Evolutionary conservation across 2,797 vertebrate genomes (phyloP), one percentile per base, ranked within the genome.

Genomic region (Rousettus madagascariensis): DNA sequence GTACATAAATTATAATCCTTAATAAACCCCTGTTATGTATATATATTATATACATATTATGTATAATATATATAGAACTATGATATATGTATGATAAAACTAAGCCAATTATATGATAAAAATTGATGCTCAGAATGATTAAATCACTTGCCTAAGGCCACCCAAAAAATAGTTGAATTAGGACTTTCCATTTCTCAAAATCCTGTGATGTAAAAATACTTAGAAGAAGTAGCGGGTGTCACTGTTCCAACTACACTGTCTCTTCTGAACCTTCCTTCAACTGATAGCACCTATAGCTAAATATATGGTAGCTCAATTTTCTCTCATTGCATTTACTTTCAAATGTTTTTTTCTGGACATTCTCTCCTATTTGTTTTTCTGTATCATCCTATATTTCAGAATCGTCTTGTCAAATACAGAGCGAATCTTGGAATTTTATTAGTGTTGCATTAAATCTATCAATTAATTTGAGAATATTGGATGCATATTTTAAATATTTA

Each of bases 131-230:
- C 43, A 26, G n/a, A 30, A 22, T 78, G 36, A 88, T 87, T 59
- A 80, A 92, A 80, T 79, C 88, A 75, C 63, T 94, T 92, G 30
- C 30, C 59, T 86, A 91, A 41, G 2, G 28, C 68, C 74, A 69
- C 22, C 33, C 3, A 55, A 24, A 86, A 91, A 77, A 49, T 55
- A 19, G 26, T 22, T 61, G 38, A 94, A 61, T 38, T 38, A 80
- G 63, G 16, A 43, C 10, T 16, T 68, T 69, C 33, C 49, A 8
- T 38, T 92, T 90, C 28, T 20, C 82, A 19, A 88, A 71, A 92
- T 94, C 61, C 30, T 74, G 13, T 92, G 41, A 95, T 3, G 30
- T 75, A 84, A 65, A 75, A 71, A 24, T 38, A 83, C n/a, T 66
- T 43, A 41, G n/a, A 68, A 86, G 43, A 7, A 13, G 11, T 8